Percentiles rank a stretch among this genome's conserved stretches.
phyloP scores from a whole-genome alignment of 2,113 vertebrate genomes.

The Podocnemis expansa region DNA sequence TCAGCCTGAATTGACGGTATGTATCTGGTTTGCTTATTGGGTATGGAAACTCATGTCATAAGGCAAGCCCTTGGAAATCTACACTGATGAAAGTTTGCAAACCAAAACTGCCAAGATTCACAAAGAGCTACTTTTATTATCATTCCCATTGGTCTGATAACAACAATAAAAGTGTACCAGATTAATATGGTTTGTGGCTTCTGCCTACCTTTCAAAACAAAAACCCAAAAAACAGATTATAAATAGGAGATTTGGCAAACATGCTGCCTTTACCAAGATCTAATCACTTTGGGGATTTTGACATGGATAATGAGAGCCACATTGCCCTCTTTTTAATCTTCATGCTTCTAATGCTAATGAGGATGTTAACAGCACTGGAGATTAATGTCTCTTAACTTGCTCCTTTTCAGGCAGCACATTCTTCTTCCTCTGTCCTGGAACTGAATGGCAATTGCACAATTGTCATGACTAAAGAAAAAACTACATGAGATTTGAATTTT shows the following conservation, averaged over 20 bases:
- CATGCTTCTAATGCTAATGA: background rate
- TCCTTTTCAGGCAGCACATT: conserved; percentile 43
- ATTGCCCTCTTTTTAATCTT: background rate
- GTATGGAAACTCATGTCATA: background rate
- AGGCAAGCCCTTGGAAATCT: background rate
- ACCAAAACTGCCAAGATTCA: background rate
- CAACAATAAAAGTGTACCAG: background rate
- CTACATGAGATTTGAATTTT: background rate
- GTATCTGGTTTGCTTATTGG: background rate
- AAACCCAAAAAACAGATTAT: conserved; percentile 1
- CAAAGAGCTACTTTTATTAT: background rate
- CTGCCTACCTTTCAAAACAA: conserved; percentile 8
- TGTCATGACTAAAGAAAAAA: background rate
- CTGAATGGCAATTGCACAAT: conserved; percentile 32
- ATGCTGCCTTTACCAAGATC: background rate
- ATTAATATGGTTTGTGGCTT: background rate
- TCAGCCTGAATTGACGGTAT: background rate
- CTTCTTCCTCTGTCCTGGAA: conserved; percentile 25
- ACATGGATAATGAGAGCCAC: conserved; percentile 27
- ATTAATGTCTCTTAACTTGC: conserved; percentile 22
- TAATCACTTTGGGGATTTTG: conserved; percentile 18
- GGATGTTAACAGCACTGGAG: conserved; percentile 48
- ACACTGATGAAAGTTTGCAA: background rate
- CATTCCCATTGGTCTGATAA: background rate
- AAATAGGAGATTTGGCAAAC: conserved; percentile 19